Conservation (phyloP, 2,113 vertebrate species). For the Tychaedon coryphoeus region DNA sequence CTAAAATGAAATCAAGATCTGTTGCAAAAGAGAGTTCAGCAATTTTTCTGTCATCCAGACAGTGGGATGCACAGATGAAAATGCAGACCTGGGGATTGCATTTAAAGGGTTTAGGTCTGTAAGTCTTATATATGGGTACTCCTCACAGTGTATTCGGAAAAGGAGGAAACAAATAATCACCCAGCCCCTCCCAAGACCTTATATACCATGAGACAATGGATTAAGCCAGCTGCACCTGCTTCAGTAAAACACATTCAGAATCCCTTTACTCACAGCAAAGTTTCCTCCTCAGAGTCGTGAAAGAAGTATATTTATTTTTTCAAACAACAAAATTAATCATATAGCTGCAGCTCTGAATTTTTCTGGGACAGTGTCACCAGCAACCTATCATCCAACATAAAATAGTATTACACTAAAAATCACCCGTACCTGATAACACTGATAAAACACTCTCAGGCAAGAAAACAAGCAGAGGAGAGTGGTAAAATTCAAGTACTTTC, state of each 20-base stretch:
- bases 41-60: background rate
- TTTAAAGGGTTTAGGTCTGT: background rate
- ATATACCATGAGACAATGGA: background rate
- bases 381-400: background rate
- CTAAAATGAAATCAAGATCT: background rate
- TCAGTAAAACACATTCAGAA: background rate
- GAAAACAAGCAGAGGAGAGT: background rate
- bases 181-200: background rate
- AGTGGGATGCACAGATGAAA: background rate
- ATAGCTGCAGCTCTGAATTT: background rate
- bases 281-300: background rate
- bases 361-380: background rate
- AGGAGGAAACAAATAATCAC: background rate
- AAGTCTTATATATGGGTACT: background rate
- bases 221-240: background rate
- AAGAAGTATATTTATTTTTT: background rate
- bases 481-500: background rate
- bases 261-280: background rate
- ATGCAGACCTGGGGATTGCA: background rate
- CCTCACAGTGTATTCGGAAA: background rate
- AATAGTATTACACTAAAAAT: background rate
- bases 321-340: background rate
- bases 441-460: background rate
- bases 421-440: rapidly evolving
- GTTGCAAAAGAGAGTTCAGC: background rate